Base-by-base conservation (phyloP, 1,140 invertebrate species). In the Acyrthosiphon pisum region DNA sequence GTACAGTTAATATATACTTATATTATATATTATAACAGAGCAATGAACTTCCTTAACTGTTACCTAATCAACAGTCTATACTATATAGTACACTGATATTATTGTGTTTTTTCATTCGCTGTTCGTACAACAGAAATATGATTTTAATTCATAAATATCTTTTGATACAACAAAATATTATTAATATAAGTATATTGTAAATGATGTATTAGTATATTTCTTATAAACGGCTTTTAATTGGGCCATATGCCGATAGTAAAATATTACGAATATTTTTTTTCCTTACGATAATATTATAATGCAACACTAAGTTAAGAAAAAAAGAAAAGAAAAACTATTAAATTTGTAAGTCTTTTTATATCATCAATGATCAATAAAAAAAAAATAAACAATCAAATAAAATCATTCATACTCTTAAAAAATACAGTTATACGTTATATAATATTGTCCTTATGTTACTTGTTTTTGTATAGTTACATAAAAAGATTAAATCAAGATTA, bases 21-120 rank as follows among this genome's bases (percentile, higher is more conserved):
- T 87, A 84, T 44, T 86, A 86, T 88, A 50, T 88, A 76, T 76
- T 76, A 76, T 76, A 76, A n/a, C 60, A 76, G 60, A 88, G n/a
- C 87, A 53, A 56, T 89, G 50, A 89, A 89, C n/a, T 89, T 76
- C 60, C 23, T 76, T 18, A 46, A 91, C 60, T 76, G 56, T 68
- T 83, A 83, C 37, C 56, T 44, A 90, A 90, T 90, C 60, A 37
- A 41, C 37, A 18, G 60, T 76, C 60, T 76, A 76, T 76, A 76
- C 14, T 68, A 76, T n/a, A 76, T 84, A 86, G 26, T 46, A 46
- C 7, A 37, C 37, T 91, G 23, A 60, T 60, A 44, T 37, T 68
- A 26, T 91, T 86, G 14, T 30, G 60, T 68, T 60, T 37, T 23
- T 35, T 35, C 20, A 44, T 91, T 56, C 53, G 60, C 23, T 35